Evolutionary conservation across 2,113 vertebrate species (phyloP).

Genomic region (Ramphastos sulfuratus): DNA sequence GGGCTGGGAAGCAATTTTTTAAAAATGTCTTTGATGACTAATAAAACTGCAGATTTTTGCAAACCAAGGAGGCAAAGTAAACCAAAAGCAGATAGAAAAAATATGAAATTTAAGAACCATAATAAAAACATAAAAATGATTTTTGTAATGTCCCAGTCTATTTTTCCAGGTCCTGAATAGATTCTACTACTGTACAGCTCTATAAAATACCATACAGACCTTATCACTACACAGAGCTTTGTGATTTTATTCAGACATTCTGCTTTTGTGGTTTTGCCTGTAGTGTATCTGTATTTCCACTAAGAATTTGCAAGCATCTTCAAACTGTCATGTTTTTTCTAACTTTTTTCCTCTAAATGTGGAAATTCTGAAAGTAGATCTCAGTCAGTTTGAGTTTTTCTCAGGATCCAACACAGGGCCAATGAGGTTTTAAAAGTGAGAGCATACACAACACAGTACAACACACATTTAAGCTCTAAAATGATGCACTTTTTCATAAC

Average conservation of each 20-base stretch:
- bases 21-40: background rate
- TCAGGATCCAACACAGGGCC: background rate
- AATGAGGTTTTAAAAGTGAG: background rate
- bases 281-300: background rate
- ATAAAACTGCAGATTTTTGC: background rate
- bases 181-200: background rate
- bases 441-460: background rate
- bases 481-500: background rate
- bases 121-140: background rate
- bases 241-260: background rate
- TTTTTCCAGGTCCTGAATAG: background rate
- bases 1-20: background rate
- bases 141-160: background rate
- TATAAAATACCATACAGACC: background rate
- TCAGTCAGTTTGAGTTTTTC: background rate
- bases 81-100: background rate
- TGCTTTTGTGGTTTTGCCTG: background rate
- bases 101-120: background rate
- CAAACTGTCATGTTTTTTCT: background rate
- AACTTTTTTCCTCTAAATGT: background rate
- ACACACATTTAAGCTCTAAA: background rate
- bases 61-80: background rate
- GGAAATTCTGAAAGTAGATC: background rate
- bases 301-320: background rate
- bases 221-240: background rate